Conservation (phyloP, 1,140 invertebrate species). For the Tetramorium parvispinum region DNA sequence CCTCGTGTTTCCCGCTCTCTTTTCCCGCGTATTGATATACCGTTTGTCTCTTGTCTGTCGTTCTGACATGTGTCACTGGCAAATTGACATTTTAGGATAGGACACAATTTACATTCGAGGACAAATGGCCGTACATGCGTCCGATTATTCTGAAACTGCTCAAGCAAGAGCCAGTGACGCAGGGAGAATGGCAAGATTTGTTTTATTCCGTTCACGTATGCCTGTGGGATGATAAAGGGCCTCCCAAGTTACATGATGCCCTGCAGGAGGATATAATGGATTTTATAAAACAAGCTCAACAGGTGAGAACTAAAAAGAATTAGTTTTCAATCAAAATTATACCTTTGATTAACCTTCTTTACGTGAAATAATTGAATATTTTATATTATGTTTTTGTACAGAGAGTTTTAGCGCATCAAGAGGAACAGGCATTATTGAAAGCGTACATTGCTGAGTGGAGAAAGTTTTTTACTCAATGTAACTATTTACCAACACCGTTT, state of each 20-base stretch:
- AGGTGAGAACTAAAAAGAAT: slow-evolving; percentile 82
- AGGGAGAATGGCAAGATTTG: slow-evolving; percentile 98
- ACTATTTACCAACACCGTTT: slow-evolving; percentile 98
- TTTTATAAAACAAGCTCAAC: slow-evolving; percentile 97
- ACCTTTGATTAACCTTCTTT: not conserved
- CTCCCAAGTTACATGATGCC: slow-evolving; percentile 94
- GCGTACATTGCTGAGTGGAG: slow-evolving; percentile 99
- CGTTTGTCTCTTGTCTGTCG: not conserved
- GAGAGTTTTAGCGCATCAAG: slow-evolving; percentile 94
- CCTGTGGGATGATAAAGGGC: slow-evolving; percentile 98
- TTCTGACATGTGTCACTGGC: not conserved
- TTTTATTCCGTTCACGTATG: slow-evolving; percentile 99
- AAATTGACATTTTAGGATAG: slow-evolving; percentile 76
- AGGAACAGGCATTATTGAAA: slow-evolving; percentile 97
- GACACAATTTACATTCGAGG: slow-evolving; percentile 92
- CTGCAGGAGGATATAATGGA: slow-evolving; percentile 97
- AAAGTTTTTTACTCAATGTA: slow-evolving; percentile 99
- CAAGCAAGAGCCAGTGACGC: slow-evolving; percentile 96
- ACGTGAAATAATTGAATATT: not conserved
- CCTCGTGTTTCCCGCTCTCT: not conserved
- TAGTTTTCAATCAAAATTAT: not conserved
- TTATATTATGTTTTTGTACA: slow-evolving; percentile 76
- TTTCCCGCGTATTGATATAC: not conserved
- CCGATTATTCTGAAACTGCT: slow-evolving; percentile 96
- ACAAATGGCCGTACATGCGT: slow-evolving; percentile 97